phyloP scores from a whole-genome alignment of 1,140 invertebrate genomes.

The Homalodisca vitripennis region DNA sequence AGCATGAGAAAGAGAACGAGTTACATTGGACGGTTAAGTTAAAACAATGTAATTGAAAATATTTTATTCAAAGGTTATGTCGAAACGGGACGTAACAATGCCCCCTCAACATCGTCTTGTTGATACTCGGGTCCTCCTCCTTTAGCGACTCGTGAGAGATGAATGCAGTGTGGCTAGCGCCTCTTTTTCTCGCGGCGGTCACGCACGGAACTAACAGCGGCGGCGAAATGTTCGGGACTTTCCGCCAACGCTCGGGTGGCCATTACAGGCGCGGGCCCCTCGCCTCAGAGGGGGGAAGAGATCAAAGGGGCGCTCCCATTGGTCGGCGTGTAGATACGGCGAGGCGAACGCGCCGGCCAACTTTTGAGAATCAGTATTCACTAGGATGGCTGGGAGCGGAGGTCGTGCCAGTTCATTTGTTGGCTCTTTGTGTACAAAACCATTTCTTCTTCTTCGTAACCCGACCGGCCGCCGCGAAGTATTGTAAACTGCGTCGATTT shows the following conservation, averaged over 20 bases:
- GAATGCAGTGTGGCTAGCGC: slow-evolving; percentile 20
- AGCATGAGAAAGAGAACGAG: too few species aligned
- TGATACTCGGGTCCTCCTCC: slow-evolving; percentile 21
- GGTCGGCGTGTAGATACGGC: slow-evolving; percentile 35
- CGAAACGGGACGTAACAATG: not conserved
- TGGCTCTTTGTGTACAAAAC: slow-evolving; percentile 24
- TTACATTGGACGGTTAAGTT: too few species aligned
- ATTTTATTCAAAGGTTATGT: too few species aligned
- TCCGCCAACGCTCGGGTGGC: slow-evolving; percentile 32
- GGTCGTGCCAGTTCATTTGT: slow-evolving; percentile 18
- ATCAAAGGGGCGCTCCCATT: slow-evolving; percentile 38
- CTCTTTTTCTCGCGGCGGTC: slow-evolving; percentile 13
- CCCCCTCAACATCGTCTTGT: slow-evolving; percentile 4
- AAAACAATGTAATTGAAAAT: too few species aligned
- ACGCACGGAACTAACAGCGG: slow-evolving; percentile 31
- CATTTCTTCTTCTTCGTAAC: slow-evolving; percentile 1
- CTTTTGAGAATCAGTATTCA: slow-evolving; percentile 34
- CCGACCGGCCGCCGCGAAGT: slow-evolving; percentile 7
- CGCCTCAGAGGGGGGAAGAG: slow-evolving; percentile 35
- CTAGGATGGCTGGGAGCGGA: slow-evolving; percentile 35
- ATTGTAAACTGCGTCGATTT: not conserved
- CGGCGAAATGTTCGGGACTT: slow-evolving; percentile 29
- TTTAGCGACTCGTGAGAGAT: slow-evolving; percentile 28
- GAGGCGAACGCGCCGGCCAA: slow-evolving; percentile 29
- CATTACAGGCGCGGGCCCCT: slow-evolving; percentile 33